Conservation (phyloP, 2,113 vertebrate species). For the Lates calcarifer region DNA sequence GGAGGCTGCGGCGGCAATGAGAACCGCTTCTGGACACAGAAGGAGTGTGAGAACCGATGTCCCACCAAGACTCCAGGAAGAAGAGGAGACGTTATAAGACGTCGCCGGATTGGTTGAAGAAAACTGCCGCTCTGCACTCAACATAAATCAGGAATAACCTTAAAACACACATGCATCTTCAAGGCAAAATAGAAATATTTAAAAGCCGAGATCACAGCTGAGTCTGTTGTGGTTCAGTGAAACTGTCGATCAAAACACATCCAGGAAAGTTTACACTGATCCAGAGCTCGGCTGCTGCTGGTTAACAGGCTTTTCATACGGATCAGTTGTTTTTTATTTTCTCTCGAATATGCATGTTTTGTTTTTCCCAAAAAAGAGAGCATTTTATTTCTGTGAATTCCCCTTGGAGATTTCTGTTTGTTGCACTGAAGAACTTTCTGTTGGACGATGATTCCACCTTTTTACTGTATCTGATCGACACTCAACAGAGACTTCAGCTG, state of each 20-base stretch:
- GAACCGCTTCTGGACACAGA: slow-evolving; percentile 7
- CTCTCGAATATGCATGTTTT: background rate
- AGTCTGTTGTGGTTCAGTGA: background rate
- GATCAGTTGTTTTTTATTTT: background rate
- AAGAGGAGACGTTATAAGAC: background rate
- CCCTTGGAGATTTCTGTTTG: background rate
- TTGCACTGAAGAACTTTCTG: background rate
- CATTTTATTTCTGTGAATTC: too few species aligned
- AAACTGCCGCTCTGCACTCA: background rate
- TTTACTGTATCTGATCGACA: too few species aligned
- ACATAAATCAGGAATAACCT: background rate
- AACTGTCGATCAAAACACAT: too few species aligned
- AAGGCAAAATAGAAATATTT: background rate
- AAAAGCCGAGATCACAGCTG: background rate
- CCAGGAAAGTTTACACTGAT: too few species aligned
- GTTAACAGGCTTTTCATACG: background rate
- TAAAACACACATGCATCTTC: background rate
- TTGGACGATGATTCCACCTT: background rate
- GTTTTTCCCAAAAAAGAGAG: background rate
- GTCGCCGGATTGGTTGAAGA: background rate
- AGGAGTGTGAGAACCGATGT: background rate
- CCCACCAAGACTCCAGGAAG: background rate
- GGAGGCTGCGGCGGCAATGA: slow-evolving; percentile 19
- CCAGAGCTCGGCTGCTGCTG: too few species aligned
- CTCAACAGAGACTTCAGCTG: background rate